Conservation (phyloP, 2,797 vertebrate genomes). For the Pseudomugil tenellus region DNA sequence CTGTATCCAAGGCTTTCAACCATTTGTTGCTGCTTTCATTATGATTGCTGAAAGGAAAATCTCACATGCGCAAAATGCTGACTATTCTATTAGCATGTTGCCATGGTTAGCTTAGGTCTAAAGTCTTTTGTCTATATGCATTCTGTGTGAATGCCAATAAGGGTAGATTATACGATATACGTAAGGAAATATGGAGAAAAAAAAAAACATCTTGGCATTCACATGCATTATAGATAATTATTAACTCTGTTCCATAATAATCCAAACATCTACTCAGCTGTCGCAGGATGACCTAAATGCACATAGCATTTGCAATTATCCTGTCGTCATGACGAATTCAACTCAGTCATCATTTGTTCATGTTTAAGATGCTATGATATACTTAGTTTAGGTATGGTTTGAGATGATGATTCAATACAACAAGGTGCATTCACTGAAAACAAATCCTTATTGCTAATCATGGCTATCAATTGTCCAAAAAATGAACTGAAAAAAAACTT, state of each 20-base stretch:
- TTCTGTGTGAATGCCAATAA: slow-evolving; percentile 18
- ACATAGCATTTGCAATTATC: not conserved
- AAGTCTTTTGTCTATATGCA: slow-evolving; percentile 7
- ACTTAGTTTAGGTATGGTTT: not conserved
- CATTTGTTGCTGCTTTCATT: slow-evolving; percentile 11
- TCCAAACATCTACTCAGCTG: not conserved
- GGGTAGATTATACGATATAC: slow-evolving; percentile 4
- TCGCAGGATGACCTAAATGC: slow-evolving; percentile 1
- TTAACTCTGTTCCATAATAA: not conserved
- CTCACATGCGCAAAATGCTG: slow-evolving; percentile 22
- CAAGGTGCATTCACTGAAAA: not conserved
- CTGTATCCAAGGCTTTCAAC: slow-evolving; percentile 6
- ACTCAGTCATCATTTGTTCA: not conserved
- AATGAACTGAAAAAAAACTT: not conserved
- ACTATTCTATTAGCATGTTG: slow-evolving; percentile 29
- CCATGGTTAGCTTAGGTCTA: slow-evolving; percentile 32
- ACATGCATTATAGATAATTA: slow-evolving; percentile 1
- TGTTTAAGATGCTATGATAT: not conserved
- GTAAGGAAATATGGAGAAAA: slow-evolving; percentile 2
- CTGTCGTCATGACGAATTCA: not conserved
- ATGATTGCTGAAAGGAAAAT: slow-evolving; percentile 15
- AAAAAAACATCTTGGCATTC: not conserved
- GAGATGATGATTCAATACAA: not conserved
- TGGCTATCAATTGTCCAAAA: not conserved
- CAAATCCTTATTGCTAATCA: not conserved